Evolutionary conservation across 2,113 vertebrate species (phyloP).

Genomic region (Hydrolagus affinis): DNA sequence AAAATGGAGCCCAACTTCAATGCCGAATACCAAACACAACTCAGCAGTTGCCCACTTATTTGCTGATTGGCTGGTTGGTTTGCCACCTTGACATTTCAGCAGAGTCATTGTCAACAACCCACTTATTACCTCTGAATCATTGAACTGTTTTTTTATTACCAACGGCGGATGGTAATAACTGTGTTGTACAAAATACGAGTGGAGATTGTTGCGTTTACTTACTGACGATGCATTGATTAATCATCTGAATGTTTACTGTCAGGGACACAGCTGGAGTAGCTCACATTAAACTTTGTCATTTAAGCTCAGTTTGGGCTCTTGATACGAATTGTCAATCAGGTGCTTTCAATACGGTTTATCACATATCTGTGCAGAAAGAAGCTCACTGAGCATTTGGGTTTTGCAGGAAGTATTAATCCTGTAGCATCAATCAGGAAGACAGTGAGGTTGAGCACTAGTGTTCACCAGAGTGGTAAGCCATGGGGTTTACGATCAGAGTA

Average conservation of each 20-base stretch:
- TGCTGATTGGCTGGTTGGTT: neutral
- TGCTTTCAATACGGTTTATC: neutral
- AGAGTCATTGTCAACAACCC: neutral
- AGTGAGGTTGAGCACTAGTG: neutral
- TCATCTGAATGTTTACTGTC: constrained; percentile 13
- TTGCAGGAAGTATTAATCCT: neutral
- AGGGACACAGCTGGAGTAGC: neutral
- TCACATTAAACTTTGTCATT: neutral
- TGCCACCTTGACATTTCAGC: neutral
- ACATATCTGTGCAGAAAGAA: neutral
- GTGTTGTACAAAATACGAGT: neutral
- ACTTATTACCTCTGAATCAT: neutral
- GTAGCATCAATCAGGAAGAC: neutral
- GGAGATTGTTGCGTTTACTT: constrained; percentile 2
- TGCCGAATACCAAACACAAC: neutral
- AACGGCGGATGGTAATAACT: neutral
- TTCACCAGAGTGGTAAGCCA: too few relatives aligned
- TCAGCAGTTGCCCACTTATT: neutral
- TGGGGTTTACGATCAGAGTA: too few relatives aligned
- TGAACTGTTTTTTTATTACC: constrained; percentile 5
- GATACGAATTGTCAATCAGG: neutral
- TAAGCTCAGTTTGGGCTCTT: neutral
- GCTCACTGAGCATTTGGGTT: neutral
- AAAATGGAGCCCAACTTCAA: neutral
- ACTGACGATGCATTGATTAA: neutral